Evolutionary conservation across 2,888 invertebrate species (phyloP), one percentile per base, ranked within the genome.

Genomic region (Leptinotarsa peninsularis): DNA sequence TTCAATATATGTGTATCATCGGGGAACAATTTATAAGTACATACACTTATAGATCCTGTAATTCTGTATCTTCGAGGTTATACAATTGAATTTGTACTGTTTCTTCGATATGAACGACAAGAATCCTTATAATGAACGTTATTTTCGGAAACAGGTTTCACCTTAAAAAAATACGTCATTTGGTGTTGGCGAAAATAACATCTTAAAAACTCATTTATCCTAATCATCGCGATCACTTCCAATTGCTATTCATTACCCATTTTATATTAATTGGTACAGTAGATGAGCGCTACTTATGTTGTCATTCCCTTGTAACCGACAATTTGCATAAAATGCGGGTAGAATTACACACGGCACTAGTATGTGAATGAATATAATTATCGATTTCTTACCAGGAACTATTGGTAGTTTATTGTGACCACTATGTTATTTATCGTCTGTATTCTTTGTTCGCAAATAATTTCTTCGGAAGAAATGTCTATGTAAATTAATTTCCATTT

Each of bases 291-390:
- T 58, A 58, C 54, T 70, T 70, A 70, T 58, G 58, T 21, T 70
- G 70, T 70, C 70, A 70, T 49, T 70, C 58, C 23, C 58, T 49
- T 21, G 5, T 27, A 69, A 69, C 69, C 18, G 4, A 23, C 18
- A 43, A 70, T 70, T 70, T 70, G 70, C 70, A 70, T 70, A 58
- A 49, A 27, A 80, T 78, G 75, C 80, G 79, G 81, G 81, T 80
- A 81, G 77, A 81, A 81, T 81, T 80, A 80, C 76, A 72, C 71
- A 76, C 72, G 76, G 72, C 72, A 77, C 74, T 73, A 52, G 67
- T 75, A 68, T 75, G 74, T 81, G 80, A 80, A 80, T 79, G 78
- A 80, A 81, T 33, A 33, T 79, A 80, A 81, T 80, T 75, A 76
- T 74, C 72, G 72, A 76, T 74, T 72, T 67, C 67, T 58, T 75